A percentile compares a stretch with the other conserved stretches of the same genome.
These are phyloP conservation scores for Helicorthomorpha holstii DNA, from an alignment of 1,140 invertebrate species.

Conservation along the genomic window DNA sequence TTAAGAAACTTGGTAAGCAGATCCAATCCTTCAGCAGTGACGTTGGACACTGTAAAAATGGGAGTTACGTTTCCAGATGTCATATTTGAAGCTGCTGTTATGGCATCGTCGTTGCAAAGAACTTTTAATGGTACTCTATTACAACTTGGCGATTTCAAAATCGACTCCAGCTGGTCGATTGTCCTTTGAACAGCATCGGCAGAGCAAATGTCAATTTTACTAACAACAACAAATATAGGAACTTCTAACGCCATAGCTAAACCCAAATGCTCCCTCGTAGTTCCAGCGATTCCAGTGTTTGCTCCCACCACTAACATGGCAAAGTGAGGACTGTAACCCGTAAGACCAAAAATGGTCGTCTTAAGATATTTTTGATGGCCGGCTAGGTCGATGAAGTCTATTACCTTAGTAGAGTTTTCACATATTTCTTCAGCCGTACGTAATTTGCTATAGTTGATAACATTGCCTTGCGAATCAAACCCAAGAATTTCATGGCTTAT, in stretches of 20 bases:
- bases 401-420: slow-evolving; percentile 70
- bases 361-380: slow-evolving; percentile 91
- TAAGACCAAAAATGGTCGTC: slow-evolving; percentile 86
- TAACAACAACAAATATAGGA: slow-evolving; percentile 76
- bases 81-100: slow-evolving; percentile 43
- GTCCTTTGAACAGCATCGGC: slow-evolving; percentile 31
- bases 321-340: slow-evolving; percentile 86
- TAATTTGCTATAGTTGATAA: slow-evolving; percentile 77
- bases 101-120: slow-evolving; percentile 48
- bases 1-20: slow-evolving; percentile 61
- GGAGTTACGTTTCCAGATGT: slow-evolving; percentile 48
- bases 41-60: slow-evolving; percentile 88
- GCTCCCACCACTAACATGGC: slow-evolving; percentile 74
- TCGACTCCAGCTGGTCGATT: slow-evolving; percentile 39
- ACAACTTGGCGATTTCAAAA: slow-evolving; percentile 43
- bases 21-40: slow-evolving; percentile 68
- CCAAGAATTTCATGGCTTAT: slow-evolving; percentile 94
- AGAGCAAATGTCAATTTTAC: slow-evolving; percentile 59
- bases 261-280: slow-evolving; percentile 53
- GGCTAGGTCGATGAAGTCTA: slow-evolving; percentile 90
- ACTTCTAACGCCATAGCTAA: slow-evolving; percentile 67
- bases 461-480: slow-evolving; percentile 53
- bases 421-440: slow-evolving; percentile 88
- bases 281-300: slow-evolving; percentile 38
- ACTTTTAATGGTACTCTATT: slow-evolving; percentile 49